A percentile compares a stretch with the other conserved stretches of the same genome.
Evolutionary conservation across 2,113 vertebrate genomes (phyloP).

Genomic region (Zosterops hypoxanthus): DNA sequence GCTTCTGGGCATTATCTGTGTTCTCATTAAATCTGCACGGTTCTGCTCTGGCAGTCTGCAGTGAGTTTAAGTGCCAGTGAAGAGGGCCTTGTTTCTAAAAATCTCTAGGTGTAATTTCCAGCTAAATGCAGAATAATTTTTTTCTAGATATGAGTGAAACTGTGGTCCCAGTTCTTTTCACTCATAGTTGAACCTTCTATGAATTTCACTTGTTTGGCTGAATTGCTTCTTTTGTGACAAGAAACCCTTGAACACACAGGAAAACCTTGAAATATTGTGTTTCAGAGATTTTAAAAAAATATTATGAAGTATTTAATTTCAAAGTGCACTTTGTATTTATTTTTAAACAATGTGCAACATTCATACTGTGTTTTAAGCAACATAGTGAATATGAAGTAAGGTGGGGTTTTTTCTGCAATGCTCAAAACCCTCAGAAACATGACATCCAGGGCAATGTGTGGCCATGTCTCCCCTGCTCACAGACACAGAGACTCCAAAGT

Average conservation of each 20-base stretch:
- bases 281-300: not conserved
- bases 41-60: not conserved
- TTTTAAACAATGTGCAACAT: not conserved
- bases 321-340: not conserved
- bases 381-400: not conserved
- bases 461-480: not conserved
- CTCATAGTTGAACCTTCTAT: not conserved
- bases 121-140: not conserved
- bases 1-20: not conserved
- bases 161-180: not conserved
- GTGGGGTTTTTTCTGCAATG: not conserved
- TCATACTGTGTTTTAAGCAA: not conserved
- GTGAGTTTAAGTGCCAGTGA: not conserved
- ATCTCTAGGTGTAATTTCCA: not conserved
- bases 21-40: not conserved
- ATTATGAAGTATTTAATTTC: not conserved
- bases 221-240: not conserved
- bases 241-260: not conserved
- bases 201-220: not conserved
- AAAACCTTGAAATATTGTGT: not conserved
- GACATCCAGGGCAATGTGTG: not conserved
- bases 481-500: not conserved
- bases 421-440: not conserved
- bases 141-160: not conserved
- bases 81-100: not conserved